Percentiles rank a stretch among this genome's conserved stretches.
phyloP scores from a whole-genome alignment of 1,140 invertebrate species.

The Eriocheir sinensis region DNA sequence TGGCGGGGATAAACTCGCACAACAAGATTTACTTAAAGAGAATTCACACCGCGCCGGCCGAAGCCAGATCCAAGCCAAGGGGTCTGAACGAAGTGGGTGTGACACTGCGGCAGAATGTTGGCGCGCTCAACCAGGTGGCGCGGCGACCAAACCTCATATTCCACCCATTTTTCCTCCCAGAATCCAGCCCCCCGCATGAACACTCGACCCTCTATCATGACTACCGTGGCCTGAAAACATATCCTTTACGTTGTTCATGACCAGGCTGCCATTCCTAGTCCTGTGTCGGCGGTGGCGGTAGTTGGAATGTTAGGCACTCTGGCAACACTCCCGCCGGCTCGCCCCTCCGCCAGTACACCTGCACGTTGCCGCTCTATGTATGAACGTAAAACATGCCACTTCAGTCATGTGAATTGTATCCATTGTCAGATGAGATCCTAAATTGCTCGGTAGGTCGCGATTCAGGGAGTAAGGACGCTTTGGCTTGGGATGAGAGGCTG shows the following conservation, averaged over 20 bases:
- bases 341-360: constrained; percentile 60
- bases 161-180: not conserved
- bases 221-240: not conserved
- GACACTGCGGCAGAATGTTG: constrained; percentile 77
- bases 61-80: constrained; percentile 34
- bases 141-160: not conserved
- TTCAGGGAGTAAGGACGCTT: not conserved
- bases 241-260: too few species aligned
- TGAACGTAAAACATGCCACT: not conserved
- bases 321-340: constrained; percentile 57
- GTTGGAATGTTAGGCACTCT: not conserved
- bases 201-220: not conserved
- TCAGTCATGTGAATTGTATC: not conserved
- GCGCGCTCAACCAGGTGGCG: constrained; percentile 66
- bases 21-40: not conserved
- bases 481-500: not conserved
- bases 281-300: not conserved
- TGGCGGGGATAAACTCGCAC: not conserved
- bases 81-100: constrained; percentile 68
- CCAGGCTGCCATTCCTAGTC: not conserved
- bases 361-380: constrained; percentile 60
- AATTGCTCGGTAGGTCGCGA: not conserved
- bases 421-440: not conserved
- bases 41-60: not conserved
- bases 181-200: not conserved